These are phyloP conservation scores for Felis catus DNA, from an alignment of 2,113 vertebrate genomes.

Conservation along the genomic window F.catus_Fca126_mat1.0 CM031413.1:102134001-102134500, in stretches of 20 bases:
- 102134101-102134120: not conserved
- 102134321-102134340: not conserved
- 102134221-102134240: not conserved
- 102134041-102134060: conserved; percentile 50
- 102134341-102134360: conserved; percentile 2
- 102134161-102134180: not conserved
- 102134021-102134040: conserved; percentile 40
- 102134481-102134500: not conserved
- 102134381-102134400: conserved; percentile 15
- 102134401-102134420: not conserved
- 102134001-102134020: conserved; percentile 59
- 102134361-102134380: conserved; percentile 14
- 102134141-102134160: not conserved
- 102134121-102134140: conserved; percentile 37
- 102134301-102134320: conserved; percentile 21
- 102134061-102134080: conserved; percentile 41
- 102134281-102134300: conserved; percentile 33
- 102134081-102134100: conserved; percentile 39
- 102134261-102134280: not conserved
- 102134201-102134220: not conserved
- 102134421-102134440: not conserved
- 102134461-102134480: conserved; percentile 10
- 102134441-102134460: not conserved
- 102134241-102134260: not conserved
- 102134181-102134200: not conserved